Evolutionary conservation across 2,113 vertebrate species (phyloP).

Genomic region (Diadophis punctatus): DNA sequence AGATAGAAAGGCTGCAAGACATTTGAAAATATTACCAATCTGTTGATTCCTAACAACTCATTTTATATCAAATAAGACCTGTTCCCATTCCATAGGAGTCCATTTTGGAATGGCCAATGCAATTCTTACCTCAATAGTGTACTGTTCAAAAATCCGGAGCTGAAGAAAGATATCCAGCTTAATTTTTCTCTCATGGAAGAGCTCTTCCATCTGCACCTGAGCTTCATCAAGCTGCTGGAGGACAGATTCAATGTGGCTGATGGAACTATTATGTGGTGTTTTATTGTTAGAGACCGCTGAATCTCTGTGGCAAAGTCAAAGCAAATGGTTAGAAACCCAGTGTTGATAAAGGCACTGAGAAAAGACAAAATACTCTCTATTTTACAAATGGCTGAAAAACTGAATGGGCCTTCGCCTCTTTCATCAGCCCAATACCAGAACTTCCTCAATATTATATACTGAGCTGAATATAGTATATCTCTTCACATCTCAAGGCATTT

Average conservation of each 20-base stretch:
- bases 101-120: neutral
- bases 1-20: neutral
- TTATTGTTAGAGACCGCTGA: constrained; percentile 93
- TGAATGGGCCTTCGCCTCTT: constrained; percentile 2
- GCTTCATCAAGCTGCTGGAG: constrained; percentile 96
- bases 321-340: constrained; percentile 23
- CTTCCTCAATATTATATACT: neutral
- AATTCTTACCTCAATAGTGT: constrained; percentile 89
- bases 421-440: accelerated
- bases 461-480: neutral
- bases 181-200: constrained; percentile 96
- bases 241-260: constrained; percentile 94
- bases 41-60: neutral
- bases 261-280: constrained; percentile 93
- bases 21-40: neutral
- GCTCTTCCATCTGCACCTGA: constrained; percentile 97
- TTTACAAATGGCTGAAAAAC: neutral
- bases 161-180: constrained; percentile 97
- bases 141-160: constrained; percentile 95
- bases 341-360: constrained; percentile 25
- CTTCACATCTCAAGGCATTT: neutral
- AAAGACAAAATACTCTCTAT: constrained; percentile 7
- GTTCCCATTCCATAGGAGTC: neutral
- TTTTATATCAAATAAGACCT: neutral
- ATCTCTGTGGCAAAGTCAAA: constrained; percentile 75